phyloP scores from a whole-genome alignment of 1,140 invertebrate genomes.

The Adelges cooleyi region DNA sequence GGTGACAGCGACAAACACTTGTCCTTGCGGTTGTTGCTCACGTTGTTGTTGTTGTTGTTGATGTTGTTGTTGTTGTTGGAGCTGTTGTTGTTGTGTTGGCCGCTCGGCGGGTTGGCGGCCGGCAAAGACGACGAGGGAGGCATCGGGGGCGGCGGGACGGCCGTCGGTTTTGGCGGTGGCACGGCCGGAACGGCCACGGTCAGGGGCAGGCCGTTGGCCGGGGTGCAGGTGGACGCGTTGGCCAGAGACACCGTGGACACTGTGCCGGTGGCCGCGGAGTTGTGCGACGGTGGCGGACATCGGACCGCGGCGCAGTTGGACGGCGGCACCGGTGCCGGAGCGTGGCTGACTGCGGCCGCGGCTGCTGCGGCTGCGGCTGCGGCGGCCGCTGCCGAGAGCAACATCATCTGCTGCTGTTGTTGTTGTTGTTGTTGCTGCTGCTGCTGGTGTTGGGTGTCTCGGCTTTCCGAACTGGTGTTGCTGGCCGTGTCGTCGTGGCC shows the following conservation, averaged over 20 bases:
- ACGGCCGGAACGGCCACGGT: slow-evolving; percentile 37
- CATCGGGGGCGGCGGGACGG: slow-evolving; percentile 11
- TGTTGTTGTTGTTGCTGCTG: not conserved
- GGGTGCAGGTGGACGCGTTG: slow-evolving; percentile 36
- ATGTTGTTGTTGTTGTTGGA: not conserved
- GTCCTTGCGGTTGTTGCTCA: not conserved
- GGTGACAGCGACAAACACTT: slow-evolving; percentile 18
- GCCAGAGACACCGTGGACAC: slow-evolving; percentile 32
- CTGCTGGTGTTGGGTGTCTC: not conserved
- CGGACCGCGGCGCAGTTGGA: not conserved
- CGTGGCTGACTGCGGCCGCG: slow-evolving; percentile 35
- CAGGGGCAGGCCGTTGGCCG: slow-evolving; percentile 36
- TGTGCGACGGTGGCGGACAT: not conserved
- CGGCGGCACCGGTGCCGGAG: slow-evolving; percentile 33
- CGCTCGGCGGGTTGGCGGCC: slow-evolving; percentile 39
- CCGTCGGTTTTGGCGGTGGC: slow-evolving; percentile 30
- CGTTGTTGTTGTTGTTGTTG: not conserved
- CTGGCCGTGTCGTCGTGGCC: slow-evolving; percentile 30
- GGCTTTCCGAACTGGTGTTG: slow-evolving; percentile 32
- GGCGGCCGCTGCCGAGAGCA: not conserved
- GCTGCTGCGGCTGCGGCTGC: slow-evolving; percentile 4
- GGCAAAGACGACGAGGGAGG: not conserved
- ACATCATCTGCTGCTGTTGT: not conserved
- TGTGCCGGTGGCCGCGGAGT: slow-evolving; percentile 36
- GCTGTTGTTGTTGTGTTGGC: not conserved